Percentiles rank a stretch among this genome's conserved stretches.
These are phyloP conservation scores for Platichthys flesus DNA, from an alignment of 2,113 vertebrate species.

Conservation along the genomic window DNA sequence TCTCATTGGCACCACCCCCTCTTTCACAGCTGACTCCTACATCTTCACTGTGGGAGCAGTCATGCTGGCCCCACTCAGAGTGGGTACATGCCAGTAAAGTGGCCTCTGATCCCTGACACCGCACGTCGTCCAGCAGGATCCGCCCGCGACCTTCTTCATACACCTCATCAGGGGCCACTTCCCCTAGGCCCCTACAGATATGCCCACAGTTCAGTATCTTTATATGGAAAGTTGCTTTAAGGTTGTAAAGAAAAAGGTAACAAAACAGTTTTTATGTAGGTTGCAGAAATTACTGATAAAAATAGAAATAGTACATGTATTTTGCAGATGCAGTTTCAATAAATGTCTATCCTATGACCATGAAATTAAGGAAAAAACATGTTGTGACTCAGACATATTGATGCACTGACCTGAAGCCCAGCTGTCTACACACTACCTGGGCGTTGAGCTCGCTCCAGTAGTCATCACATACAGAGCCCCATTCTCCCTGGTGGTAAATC, in stretches of 20 bases:
- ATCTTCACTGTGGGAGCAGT: conserved; percentile 90
- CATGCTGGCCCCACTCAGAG: conserved; percentile 86
- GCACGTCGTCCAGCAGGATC: conserved; percentile 89
- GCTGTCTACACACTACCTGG: conserved; percentile 80
- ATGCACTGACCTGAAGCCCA: conserved; percentile 78
- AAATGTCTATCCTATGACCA: no score
- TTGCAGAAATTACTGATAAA: no score
- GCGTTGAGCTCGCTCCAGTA: conserved; percentile 75
- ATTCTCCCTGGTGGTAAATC: conserved; percentile 73
- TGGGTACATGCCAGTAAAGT: conserved; percentile 84
- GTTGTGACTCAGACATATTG: background rate
- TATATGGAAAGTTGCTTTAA: no score
- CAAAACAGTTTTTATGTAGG: no score
- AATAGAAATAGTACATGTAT: no score
- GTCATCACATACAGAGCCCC: conserved; percentile 83
- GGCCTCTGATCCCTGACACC: conserved; percentile 82
- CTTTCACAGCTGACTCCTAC: conserved; percentile 82
- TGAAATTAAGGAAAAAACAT: background rate
- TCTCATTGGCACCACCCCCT: conserved; percentile 34
- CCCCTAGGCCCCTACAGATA: conserved; percentile 67
- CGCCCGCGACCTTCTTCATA: conserved; percentile 82
- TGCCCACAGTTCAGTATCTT: background rate
- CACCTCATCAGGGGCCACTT: conserved; percentile 52
- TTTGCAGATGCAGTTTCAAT: no score
- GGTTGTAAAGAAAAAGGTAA: no score